These are phyloP conservation scores for Lithosia quadra DNA, from an alignment of 2,888 invertebrate species.

Conservation along the genomic window DNA sequence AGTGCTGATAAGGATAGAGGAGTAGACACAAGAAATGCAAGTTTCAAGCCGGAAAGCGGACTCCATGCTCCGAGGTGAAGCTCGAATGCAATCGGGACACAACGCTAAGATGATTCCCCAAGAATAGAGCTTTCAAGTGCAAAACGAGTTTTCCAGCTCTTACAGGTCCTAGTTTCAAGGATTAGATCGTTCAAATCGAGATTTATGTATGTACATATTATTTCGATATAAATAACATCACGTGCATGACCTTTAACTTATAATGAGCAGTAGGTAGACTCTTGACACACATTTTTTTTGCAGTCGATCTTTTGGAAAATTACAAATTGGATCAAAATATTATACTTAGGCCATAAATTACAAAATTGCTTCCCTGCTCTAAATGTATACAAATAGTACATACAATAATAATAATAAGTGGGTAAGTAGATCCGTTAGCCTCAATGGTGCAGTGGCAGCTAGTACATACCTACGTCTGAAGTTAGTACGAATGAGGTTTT, in stretches of 20 bases:
- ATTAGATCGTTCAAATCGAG: not conserved
- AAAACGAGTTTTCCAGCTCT: not conserved
- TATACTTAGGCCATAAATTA: not conserved
- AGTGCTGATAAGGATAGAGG: too few relatives aligned
- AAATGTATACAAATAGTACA: not conserved
- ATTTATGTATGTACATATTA: not conserved
- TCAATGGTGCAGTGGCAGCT: not conserved
- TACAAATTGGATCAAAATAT: not conserved
- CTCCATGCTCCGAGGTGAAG: too few relatives aligned
- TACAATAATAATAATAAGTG: not conserved
- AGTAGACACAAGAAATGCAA: too few relatives aligned
- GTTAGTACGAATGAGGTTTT: too few relatives aligned
- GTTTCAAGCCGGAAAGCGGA: too few relatives aligned
- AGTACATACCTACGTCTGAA: too few relatives aligned
- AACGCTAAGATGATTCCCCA: not conserved
- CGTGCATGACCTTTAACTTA: not conserved
- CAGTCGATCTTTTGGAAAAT: not conserved
- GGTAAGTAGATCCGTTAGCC: not conserved
- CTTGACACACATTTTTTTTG: not conserved
- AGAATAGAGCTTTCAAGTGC: too few relatives aligned
- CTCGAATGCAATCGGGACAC: too few relatives aligned
- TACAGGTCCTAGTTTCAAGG: not conserved
- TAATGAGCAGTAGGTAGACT: not conserved
- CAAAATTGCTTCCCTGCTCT: not conserved
- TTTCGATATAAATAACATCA: not conserved